phyloP scores from a whole-genome alignment of 2,113 vertebrate species.

The Syngnathus scovelli region DNA sequence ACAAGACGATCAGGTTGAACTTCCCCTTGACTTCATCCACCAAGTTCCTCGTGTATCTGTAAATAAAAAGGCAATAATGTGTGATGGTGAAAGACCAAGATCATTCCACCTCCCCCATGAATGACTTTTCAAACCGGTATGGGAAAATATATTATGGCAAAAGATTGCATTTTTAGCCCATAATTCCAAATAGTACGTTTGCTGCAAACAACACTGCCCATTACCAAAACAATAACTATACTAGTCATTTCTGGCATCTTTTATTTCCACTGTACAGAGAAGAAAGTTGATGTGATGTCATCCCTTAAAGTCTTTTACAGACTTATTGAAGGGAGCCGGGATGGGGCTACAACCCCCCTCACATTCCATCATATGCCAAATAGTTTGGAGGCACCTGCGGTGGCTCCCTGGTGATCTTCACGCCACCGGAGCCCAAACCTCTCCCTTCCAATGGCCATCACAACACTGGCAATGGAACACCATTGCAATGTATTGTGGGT shows the following conservation, averaged over 20 bases:
- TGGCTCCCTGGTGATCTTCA: constrained; percentile 2
- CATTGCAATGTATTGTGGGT: too few relatives aligned
- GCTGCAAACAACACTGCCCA: too few relatives aligned
- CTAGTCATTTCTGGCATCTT: too few relatives aligned
- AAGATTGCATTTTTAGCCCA: too few relatives aligned
- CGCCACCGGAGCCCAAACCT: neutral
- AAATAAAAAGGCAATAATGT: constrained; percentile 6
- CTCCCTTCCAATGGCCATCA: too few relatives aligned
- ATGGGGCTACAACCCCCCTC: neutral
- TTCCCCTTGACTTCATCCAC: constrained; percentile 93
- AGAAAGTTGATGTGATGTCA: neutral
- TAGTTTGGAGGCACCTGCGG: constrained; percentile 26
- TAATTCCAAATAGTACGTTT: too few relatives aligned
- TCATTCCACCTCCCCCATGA: neutral
- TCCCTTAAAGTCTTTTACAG: neutral
- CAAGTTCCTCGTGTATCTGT: constrained; percentile 94
- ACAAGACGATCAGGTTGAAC: constrained; percentile 97
- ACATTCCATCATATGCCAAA: constrained; percentile 12
- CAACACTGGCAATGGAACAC: too few relatives aligned
- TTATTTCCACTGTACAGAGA: neutral
- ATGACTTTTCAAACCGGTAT: too few relatives aligned
- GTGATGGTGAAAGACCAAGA: neutral
- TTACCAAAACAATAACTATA: too few relatives aligned
- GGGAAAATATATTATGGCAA: too few relatives aligned
- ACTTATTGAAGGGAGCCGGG: neutral